Base-by-base conservation (phyloP, 2,113 vertebrate genomes). In the Ciconia stormi region DNA sequence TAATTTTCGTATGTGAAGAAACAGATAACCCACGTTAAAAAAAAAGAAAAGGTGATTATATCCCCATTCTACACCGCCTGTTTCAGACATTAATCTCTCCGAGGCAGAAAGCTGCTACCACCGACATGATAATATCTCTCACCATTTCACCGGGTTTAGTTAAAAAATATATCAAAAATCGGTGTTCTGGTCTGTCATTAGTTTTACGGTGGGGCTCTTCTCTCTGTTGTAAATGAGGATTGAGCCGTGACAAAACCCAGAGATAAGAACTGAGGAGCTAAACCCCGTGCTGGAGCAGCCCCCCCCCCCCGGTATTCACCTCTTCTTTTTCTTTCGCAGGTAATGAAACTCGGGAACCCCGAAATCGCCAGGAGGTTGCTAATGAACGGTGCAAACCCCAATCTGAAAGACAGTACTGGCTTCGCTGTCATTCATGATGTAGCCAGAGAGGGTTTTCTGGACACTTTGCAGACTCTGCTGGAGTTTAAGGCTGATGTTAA, bases 341-440 rank as follows among this genome's bases (percentile, higher is more conserved):
- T 99, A 81, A 99, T 99, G 98, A 99, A 98, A 91, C 96, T 99
- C 72, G 99, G 99, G 40, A 98, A 98, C 78, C 97, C 98, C 2
- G 92, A 95, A n/a, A 96, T 99, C 61, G 98, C 98, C 56, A 78
- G 97, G 94, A 94, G 92, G 25, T 93, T 99, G 55, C 97, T 99
- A 7, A 53, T 50, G 2, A 97, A 87, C 20, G 98, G 98, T 7
- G 99, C 99, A 0, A 90, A 99, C 97, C 99, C 99, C 40, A 96
- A 99, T 90, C 74, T 98, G 86, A 98, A 88, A 19, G 99, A 99
- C 98, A 97, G 97, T 49, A 97, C 97, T 11, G 97, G 98, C 49
- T 98, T 99, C 93, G 99, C 99, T 7, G 97, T 99, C 38, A 97
- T 97, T 34, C 99, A 99, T 82, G 99, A 99, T 86, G 99, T 98